These are phyloP conservation scores for Eucera pruinosa DNA, from an alignment of 2,888 invertebrate species.

Conservation along the genomic window DNA sequence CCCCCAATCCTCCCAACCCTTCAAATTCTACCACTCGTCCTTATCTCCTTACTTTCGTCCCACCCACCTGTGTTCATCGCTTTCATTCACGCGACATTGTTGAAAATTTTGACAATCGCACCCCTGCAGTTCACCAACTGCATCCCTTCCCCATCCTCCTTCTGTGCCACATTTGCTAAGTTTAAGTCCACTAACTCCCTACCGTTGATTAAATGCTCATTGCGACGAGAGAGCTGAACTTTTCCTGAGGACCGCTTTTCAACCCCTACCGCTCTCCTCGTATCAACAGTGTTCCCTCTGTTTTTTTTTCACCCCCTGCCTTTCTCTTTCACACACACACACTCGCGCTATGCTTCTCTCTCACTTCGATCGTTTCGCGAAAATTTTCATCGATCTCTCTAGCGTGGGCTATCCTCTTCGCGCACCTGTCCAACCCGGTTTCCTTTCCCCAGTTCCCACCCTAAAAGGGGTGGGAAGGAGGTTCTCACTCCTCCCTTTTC, in stretches of 20 bases:
- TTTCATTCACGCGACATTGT: background rate
- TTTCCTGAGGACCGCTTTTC: slow-evolving; percentile 36
- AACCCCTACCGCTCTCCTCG: slow-evolving; percentile 17
- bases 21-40: background rate
- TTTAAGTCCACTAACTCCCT: slow-evolving; percentile 73
- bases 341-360: background rate
- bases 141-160: background rate
- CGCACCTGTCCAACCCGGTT: slow-evolving; percentile 1
- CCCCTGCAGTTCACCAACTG: background rate
- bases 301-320: background rate
- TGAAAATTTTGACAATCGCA: slow-evolving; percentile 19
- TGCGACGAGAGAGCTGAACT: slow-evolving; percentile 72
- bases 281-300: background rate
- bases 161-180: slow-evolving; percentile 39
- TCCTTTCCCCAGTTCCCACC: no score
- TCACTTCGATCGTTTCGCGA: slow-evolving; percentile 6
- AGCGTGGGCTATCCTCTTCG: slow-evolving; percentile 19
- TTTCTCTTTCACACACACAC: slow-evolving; percentile 4
- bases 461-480: no score
- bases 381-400: slow-evolving; percentile 25
- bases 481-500: background rate
- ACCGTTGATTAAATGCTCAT: slow-evolving; percentile 83
- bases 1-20: background rate
- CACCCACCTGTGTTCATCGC: slow-evolving; percentile 14
- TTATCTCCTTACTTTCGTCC: background rate